Percentiles rank a stretch among this genome's conserved stretches.
Evolutionary conservation across 1,140 invertebrate species (phyloP).

Genomic region (Brachionus asplanchnoidis): DNA sequence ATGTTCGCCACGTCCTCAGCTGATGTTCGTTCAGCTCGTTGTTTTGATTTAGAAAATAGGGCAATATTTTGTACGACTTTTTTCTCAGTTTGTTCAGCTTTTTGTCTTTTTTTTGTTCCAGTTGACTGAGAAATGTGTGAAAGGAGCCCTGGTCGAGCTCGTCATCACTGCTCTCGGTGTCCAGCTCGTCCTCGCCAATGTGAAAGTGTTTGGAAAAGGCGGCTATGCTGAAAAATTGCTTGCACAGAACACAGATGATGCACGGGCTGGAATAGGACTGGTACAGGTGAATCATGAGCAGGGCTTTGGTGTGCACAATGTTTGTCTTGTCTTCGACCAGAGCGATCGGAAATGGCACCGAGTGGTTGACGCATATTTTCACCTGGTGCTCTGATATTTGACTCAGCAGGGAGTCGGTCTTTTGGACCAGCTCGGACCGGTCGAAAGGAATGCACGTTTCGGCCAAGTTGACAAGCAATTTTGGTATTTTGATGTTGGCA

Average conservation of each 20-base stretch:
- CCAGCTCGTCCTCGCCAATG: constrained; percentile 19
- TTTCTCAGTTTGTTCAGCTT: not conserved
- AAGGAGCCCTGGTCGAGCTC: not conserved
- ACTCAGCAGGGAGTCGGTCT: not conserved
- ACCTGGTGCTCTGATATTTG: not conserved
- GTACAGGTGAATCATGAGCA: constrained; percentile 23
- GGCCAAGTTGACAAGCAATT: not conserved
- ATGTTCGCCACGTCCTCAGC: not conserved
- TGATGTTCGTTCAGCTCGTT: constrained; percentile 26
- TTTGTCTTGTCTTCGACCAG: constrained; percentile 39
- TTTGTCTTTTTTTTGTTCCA: not conserved
- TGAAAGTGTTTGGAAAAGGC: constrained; percentile 31
- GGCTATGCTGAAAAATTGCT: not conserved
- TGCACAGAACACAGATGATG: constrained; percentile 21
- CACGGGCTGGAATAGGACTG: constrained; percentile 19
- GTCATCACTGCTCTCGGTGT: not conserved
- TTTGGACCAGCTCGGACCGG: not conserved
- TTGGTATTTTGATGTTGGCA: not conserved
- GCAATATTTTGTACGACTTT: constrained; percentile 38
- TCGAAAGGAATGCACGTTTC: not conserved
- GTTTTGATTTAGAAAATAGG: constrained; percentile 21
- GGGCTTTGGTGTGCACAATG: constrained; percentile 25
- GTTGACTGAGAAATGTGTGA: not conserved
- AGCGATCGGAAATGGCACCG: constrained; percentile 24
- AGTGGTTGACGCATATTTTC: not conserved